Conservation (phyloP, 2,888 invertebrate genomes). For the Tipula vernalis region DNA sequence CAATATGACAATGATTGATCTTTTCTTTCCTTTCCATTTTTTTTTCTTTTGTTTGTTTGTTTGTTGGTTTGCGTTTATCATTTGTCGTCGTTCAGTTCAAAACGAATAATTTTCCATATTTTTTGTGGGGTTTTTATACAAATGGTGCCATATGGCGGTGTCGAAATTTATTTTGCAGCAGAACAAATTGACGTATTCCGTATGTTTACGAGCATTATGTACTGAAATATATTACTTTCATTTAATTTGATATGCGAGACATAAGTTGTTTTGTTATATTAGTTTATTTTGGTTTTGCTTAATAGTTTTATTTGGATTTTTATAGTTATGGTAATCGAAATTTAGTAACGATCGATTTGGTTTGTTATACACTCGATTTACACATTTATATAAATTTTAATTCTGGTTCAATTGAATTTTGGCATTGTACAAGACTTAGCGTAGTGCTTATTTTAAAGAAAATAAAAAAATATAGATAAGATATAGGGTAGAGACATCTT, state of each 20-base stretch:
- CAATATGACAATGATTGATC: slow-evolving; percentile 4
- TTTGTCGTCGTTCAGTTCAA: background rate
- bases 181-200: background rate
- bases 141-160: background rate
- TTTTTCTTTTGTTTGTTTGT: too few species aligned
- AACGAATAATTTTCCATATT: background rate
- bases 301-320: background rate
- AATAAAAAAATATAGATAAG: too few species aligned
- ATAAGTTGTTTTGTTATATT: background rate
- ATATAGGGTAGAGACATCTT: too few species aligned
- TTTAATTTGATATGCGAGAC: background rate
- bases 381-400: too few species aligned
- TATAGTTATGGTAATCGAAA: background rate
- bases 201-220: background rate
- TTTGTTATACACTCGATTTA: background rate
- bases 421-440: too few species aligned
- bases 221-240: background rate
- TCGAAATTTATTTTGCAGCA: background rate
- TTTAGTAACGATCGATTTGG: background rate
- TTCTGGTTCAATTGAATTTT: too few species aligned
- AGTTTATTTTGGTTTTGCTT: background rate
- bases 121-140: background rate
- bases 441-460: too few species aligned
- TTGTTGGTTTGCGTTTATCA: background rate
- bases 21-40: background rate